Percentiles rank a stretch among this genome's conserved stretches.
These are phyloP conservation scores for Philantomba maxwellii DNA, from an alignment of 2,113 vertebrate species.

Conservation along the genomic window DNA sequence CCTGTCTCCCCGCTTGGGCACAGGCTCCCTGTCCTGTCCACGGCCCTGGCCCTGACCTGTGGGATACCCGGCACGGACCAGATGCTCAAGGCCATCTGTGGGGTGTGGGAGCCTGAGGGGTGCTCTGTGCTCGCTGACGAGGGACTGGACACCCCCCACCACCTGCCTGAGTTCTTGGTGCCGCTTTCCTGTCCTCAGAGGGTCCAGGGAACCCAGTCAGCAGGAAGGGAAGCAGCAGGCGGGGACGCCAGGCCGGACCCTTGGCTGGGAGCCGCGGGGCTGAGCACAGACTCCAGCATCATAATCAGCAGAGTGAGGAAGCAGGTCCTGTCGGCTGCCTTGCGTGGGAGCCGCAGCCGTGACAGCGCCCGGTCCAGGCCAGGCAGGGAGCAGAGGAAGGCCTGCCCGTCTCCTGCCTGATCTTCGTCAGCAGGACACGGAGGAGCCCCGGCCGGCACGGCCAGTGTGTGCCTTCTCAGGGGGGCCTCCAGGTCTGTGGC, in stretches of 20 bases:
- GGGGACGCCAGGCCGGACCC: neutral
- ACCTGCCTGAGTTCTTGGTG: neutral
- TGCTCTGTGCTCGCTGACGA: rapidly evolving
- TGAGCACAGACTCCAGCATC: neutral
- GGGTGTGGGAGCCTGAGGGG: neutral
- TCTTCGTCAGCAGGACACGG: neutral
- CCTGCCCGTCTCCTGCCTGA: neutral
- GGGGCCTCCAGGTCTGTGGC: constrained; percentile 24
- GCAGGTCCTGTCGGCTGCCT: neutral
- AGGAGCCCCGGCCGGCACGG: constrained; percentile 53
- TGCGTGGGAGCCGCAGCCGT: rapidly evolving
- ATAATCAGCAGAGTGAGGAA: rapidly evolving
- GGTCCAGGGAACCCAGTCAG: neutral
- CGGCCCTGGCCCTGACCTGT: neutral
- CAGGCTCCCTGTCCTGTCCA: neutral
- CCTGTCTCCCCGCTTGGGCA: neutral
- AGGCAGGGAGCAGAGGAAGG: rapidly evolving
- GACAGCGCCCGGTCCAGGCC: rapidly evolving
- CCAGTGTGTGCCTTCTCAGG: constrained; percentile 44
- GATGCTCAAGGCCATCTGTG: neutral
- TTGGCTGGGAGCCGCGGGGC: neutral
- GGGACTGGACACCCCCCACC: neutral
- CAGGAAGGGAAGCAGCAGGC: neutral
- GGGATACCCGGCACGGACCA: neutral
- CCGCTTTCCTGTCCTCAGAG: neutral